Evolutionary conservation across 2,113 vertebrate species (phyloP).

Genomic region (Psammodynastes pulverulentus): DNA sequence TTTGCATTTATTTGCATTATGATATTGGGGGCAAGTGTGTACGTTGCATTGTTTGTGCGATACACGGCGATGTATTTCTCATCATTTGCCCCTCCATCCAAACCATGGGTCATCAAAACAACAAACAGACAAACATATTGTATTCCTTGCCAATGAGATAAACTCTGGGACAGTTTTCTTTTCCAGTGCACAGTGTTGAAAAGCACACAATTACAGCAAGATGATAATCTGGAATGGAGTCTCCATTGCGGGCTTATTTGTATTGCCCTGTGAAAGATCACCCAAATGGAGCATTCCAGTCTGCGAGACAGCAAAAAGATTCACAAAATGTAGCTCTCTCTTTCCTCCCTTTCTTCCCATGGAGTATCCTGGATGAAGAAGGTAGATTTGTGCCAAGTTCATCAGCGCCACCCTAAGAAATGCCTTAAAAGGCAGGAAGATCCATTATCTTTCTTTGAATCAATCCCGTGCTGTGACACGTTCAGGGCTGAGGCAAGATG

Average conservation of each 20-base stretch:
- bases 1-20: background rate
- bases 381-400: conserved; percentile 51
- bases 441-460: conserved; percentile 58
- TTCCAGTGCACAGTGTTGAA: background rate
- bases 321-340: background rate
- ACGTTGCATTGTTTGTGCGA: background rate
- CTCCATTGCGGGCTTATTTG: no score
- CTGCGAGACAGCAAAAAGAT: background rate
- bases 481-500: conserved; percentile 46
- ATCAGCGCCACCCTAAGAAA: conserved; percentile 18
- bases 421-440: conserved; percentile 52
- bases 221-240: no score
- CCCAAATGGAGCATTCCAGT: background rate
- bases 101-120: background rate
- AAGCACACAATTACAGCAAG: no score
- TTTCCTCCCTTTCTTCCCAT: background rate
- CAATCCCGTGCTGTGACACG: conserved; percentile 56
- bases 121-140: background rate
- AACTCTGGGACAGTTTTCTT: background rate
- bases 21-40: background rate
- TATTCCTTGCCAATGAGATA: background rate
- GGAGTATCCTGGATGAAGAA: conserved; percentile 14
- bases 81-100: background rate
- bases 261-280: background rate
- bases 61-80: background rate